Conservation (phyloP, 2,888 invertebrate genomes). For the Dryocosmus kuriphilus region DNA sequence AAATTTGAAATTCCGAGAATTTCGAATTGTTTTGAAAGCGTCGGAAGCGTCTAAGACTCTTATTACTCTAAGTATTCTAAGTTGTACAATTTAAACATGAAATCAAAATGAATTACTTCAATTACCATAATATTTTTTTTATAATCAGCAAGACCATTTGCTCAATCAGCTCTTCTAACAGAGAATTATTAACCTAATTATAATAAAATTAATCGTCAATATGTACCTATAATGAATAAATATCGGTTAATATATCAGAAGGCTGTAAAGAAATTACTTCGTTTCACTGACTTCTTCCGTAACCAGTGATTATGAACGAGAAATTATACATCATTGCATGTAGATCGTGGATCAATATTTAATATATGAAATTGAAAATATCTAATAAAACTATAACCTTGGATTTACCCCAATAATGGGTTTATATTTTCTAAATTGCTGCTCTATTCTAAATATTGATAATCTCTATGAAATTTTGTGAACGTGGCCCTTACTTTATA, state of each 20-base stretch:
- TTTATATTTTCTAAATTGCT: neutral
- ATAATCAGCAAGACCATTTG: neutral
- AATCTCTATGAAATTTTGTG: neutral
- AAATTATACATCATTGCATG: no score
- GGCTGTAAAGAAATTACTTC: neutral
- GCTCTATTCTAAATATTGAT: neutral
- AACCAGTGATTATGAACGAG: neutral
- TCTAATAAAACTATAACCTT: no score
- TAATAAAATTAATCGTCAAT: neutral
- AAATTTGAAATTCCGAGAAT: no score
- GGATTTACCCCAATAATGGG: neutral
- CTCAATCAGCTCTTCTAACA: neutral
- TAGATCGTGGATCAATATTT: neutral
- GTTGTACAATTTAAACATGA: no score
- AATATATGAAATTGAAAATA: neutral
- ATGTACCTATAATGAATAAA: neutral
- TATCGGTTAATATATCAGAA: neutral
- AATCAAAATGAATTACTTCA: no score
- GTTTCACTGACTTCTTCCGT: neutral
- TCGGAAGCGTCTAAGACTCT: no score
- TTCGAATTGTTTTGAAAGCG: no score
- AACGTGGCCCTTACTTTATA: neutral
- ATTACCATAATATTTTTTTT: no score
- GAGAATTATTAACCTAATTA: neutral
- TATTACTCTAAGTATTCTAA: no score